Evolutionary conservation across 1,140 invertebrate species (phyloP), one percentile per base, ranked within the genome.

Genomic region (Philotrypesis tridentata): DNA sequence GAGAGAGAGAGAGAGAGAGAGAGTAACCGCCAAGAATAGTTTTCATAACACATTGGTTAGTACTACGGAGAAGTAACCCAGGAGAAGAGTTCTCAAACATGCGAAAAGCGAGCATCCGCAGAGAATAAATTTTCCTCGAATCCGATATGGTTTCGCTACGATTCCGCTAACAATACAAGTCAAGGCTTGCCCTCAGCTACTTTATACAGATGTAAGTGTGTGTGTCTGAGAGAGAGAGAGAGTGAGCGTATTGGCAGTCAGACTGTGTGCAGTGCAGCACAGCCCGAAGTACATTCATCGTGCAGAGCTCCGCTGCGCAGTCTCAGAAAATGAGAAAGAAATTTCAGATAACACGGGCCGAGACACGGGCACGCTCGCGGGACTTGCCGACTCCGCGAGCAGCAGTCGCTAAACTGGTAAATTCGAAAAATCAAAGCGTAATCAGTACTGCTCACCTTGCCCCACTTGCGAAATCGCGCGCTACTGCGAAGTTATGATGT

Each of bases 361-460:
- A 60, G 55, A n/a, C n/a, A n/a, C n/a, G n/a, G n/a, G n/a, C n/a
- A n/a, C 60, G 60, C 23, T 23, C 60, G 23, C 5, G 60, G 8
- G 60, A n/a, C 6, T 61, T 71, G 48, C 71, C 65, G 31, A 72
- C 27, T 23, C 0, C 12, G 12, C 0, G 0, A 14, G 63, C 21
- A 55, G 27, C 7, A 43, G 40, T 3, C 8, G 37, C 23, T 48
- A 40, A 48, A 73, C 31, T 21, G 70, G 40, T 23, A 48, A 48
- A 73, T n/a, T 67, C 40, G 75, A 80, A 81, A 76, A 75, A 61
- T 70, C 67, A 82, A 82, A 77, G 67, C 67, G 80, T 73, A 81
- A 81, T 81, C 72, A 68, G 67, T 21, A 23, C 23, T 23, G 73
- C 60, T 77, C 65, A 68, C 76, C 75, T 79, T 84, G 79, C 79